These are phyloP conservation scores for Drosophila dunni DNA, from an alignment of 1,140 invertebrate genomes.

Conservation along the genomic window DNA sequence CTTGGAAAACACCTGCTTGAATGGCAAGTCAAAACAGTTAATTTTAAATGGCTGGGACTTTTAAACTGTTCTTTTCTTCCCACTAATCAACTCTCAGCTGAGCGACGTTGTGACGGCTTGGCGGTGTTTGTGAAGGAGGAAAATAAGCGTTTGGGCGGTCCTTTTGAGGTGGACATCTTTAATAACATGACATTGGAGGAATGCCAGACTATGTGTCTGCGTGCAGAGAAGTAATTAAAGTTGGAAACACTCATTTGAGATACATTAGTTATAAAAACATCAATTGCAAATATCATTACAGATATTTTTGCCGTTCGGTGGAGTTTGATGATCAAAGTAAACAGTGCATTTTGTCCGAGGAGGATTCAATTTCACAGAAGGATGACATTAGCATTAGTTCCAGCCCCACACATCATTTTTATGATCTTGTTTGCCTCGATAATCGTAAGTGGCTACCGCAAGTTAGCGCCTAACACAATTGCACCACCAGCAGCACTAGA, in stretches of 20 bases:
- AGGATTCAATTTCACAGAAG: slow-evolving; percentile 94
- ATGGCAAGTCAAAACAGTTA: slow-evolving; percentile 87
- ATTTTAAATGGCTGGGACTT: not conserved
- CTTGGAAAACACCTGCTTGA: slow-evolving; percentile 95
- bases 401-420: slow-evolving; percentile 92
- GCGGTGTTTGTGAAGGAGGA: slow-evolving; percentile 95
- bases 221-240: slow-evolving; percentile 89
- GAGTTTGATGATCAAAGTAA: slow-evolving; percentile 94
- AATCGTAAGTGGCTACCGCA: slow-evolving; percentile 90
- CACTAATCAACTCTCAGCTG: slow-evolving; percentile 86
- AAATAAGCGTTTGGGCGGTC: slow-evolving; percentile 93
- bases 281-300: slow-evolving; percentile 69
- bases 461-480: slow-evolving; percentile 48
- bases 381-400: slow-evolving; percentile 92
- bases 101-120: slow-evolving; percentile 92
- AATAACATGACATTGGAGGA: slow-evolving; percentile 93
- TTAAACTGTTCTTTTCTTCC: not conserved
- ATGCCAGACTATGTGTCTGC: slow-evolving; percentile 91
- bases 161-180: slow-evolving; percentile 94
- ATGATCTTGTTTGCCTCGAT: slow-evolving; percentile 93
- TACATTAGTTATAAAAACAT: slow-evolving; percentile 53
- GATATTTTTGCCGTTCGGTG: slow-evolving; percentile 95
- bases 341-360: slow-evolving; percentile 93
- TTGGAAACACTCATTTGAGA: slow-evolving; percentile 50
- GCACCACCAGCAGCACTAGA: slow-evolving; percentile 3